phyloP scores from a whole-genome alignment of 2,888 invertebrate genomes.

The Gerris lacustris region DNA sequence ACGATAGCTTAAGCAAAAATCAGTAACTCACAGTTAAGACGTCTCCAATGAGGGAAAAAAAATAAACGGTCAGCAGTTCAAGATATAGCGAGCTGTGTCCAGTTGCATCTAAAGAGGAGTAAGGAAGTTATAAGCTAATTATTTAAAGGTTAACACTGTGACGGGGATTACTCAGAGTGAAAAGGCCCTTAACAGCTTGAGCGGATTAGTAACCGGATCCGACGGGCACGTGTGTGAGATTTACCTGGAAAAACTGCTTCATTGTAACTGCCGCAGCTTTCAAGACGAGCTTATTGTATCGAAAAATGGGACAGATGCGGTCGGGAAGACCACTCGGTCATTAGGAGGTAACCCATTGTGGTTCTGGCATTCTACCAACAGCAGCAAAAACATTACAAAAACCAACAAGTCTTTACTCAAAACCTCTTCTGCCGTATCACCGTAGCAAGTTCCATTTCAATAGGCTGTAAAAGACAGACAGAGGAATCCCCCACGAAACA shows the following conservation, averaged over 20 bases:
- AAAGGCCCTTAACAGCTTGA: not conserved
- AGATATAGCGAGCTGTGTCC: too few relatives aligned
- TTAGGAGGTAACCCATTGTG: not conserved
- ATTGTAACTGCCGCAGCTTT: not conserved
- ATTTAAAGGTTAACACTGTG: not conserved
- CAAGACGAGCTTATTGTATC: too few relatives aligned
- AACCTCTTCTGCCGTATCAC: not conserved
- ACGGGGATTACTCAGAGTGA: not conserved
- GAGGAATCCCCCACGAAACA: too few relatives aligned
- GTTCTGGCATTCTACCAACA: not conserved
- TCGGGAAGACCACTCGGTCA: not conserved
- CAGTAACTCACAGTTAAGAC: too few relatives aligned
- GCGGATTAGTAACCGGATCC: conserved; percentile 5
- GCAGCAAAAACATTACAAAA: not conserved
- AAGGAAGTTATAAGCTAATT: not conserved
- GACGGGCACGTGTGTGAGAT: not conserved
- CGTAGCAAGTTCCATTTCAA: not conserved
- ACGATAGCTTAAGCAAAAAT: too few relatives aligned
- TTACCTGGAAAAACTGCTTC: not conserved
- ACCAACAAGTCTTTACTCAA: not conserved
- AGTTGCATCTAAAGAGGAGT: too few relatives aligned
- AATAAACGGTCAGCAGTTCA: too few relatives aligned
- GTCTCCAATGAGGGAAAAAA: too few relatives aligned
- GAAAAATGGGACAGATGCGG: not conserved
- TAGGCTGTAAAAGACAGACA: too few relatives aligned